Conservation (phyloP, 2,888 invertebrate species). For the Bruchidius siliquastri region DNA sequence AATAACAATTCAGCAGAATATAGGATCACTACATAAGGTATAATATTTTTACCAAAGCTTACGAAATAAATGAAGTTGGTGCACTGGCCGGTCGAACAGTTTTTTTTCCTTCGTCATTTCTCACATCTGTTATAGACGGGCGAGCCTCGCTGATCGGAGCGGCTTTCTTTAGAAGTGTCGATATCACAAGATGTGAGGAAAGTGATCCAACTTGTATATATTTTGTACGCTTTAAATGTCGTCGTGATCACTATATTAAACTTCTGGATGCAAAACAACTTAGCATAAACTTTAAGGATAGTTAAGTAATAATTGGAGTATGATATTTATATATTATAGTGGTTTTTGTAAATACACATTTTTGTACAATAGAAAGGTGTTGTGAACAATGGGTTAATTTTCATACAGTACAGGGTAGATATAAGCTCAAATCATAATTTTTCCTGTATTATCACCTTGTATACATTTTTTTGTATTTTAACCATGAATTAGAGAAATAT, state of each 20-base stretch:
- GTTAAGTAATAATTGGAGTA: background rate
- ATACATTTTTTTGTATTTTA: background rate
- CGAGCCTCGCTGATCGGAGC: too few species aligned
- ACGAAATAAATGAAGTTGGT: too few species aligned
- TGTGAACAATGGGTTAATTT: background rate
- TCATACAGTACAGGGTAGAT: background rate
- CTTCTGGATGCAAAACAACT: background rate
- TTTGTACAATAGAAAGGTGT: background rate
- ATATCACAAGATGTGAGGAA: too few species aligned
- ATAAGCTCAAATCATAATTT: background rate
- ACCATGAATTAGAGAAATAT: constrained; percentile 7
- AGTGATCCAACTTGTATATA: too few species aligned
- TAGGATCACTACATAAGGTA: background rate
- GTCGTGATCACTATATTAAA: background rate
- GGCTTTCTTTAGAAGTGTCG: too few species aligned
- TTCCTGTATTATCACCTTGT: background rate
- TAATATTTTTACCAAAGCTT: too few species aligned
- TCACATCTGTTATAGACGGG: too few species aligned
- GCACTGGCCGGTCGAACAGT: too few species aligned
- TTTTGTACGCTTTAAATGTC: too few species aligned
- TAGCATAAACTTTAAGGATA: background rate
- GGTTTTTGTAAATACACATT: background rate
- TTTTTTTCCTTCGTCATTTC: too few species aligned
- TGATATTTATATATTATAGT: background rate
- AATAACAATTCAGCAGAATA: background rate